These are phyloP conservation scores for Dasysyrphus tricinctus DNA, from an alignment of 2,888 invertebrate genomes.

Conservation along the genomic window DNA sequence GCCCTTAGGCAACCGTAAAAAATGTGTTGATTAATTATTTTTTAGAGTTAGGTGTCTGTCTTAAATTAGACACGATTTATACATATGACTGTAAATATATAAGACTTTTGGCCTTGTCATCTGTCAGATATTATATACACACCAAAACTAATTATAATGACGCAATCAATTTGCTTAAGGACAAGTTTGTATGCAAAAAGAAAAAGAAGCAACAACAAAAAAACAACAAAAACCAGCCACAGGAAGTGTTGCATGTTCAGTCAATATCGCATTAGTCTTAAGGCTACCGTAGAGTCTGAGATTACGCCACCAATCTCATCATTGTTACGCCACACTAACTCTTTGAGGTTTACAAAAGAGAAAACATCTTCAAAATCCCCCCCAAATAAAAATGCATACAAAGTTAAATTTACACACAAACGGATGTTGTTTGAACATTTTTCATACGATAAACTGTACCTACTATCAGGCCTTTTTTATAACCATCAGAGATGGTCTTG, in stretches of 20 bases:
- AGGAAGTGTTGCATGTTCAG: constrained; percentile 45
- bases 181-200: background rate
- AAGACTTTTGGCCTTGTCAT: background rate
- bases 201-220: background rate
- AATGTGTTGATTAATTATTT: too few relatives aligned
- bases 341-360: constrained; percentile 47
- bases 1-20: too few relatives aligned
- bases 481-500: constrained; percentile 19
- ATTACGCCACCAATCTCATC: constrained; percentile 50
- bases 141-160: background rate
- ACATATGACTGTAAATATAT: too few relatives aligned
- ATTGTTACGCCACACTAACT: constrained; percentile 49
- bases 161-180: constrained; percentile 5
- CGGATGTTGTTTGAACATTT: constrained; percentile 51
- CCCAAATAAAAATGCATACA: constrained; percentile 2
- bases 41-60: too few relatives aligned
- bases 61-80: too few relatives aligned
- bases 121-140: background rate
- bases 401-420: constrained; percentile 6
- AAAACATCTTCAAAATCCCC: constrained; percentile 48
- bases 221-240: constrained; percentile 17
- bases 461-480: constrained; percentile 34
- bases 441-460: constrained; percentile 11
- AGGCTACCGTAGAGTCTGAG: constrained; percentile 15
- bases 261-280: constrained; percentile 32